phyloP scores from a whole-genome alignment of 2,797 vertebrate genomes.

The Anableps anableps region DNA sequence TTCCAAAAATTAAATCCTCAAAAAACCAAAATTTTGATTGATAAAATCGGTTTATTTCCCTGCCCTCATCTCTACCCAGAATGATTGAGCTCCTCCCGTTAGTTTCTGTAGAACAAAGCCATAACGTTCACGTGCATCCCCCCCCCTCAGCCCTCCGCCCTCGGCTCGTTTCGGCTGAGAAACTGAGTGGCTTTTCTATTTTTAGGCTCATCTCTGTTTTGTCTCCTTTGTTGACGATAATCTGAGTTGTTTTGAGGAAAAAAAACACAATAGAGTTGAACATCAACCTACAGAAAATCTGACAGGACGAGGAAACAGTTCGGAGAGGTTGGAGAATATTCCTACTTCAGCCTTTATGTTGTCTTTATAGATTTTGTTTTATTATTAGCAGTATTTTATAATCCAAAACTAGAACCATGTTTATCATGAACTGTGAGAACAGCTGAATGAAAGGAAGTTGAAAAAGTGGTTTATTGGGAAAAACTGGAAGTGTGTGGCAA shows the following conservation, averaged over 20 bases:
- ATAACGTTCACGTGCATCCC: background rate
- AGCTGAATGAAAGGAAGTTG: background rate
- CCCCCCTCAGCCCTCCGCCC: no score
- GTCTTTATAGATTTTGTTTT: background rate
- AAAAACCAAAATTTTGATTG: no score
- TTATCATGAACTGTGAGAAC: background rate
- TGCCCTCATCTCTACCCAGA: background rate
- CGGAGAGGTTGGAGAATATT: background rate
- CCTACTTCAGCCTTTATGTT: background rate
- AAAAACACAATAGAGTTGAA: background rate
- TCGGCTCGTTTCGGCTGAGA: background rate
- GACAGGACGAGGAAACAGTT: background rate
- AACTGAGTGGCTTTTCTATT: background rate
- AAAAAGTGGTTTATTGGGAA: background rate
- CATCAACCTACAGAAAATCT: background rate
- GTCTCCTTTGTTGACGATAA: background rate
- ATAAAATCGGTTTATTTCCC: no score
- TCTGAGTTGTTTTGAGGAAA: background rate
- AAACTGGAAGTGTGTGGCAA: background rate
- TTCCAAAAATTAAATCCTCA: no score
- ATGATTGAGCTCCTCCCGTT: background rate
- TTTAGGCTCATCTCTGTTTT: background rate
- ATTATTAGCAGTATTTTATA: background rate
- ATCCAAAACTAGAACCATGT: background rate
- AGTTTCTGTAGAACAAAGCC: background rate